phyloP scores from a whole-genome alignment of 1,140 invertebrate species.

The Drosophila biarmipes region DNA sequence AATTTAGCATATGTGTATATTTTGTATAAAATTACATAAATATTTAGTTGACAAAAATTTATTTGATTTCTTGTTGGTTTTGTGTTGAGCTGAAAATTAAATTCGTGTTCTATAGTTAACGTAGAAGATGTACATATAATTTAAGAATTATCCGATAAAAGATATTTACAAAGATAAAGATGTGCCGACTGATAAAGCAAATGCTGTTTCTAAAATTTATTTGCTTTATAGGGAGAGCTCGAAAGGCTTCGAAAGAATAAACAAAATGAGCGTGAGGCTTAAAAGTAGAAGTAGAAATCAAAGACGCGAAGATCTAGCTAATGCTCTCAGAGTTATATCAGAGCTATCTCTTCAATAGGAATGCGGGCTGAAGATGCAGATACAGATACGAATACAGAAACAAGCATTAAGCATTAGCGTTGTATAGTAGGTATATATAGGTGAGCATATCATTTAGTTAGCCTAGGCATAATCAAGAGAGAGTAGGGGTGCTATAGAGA shows the following conservation, averaged over 20 bases:
- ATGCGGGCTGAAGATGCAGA: slow-evolving; percentile 70
- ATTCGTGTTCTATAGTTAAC: slow-evolving; percentile 58
- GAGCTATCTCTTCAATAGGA: slow-evolving; percentile 54
- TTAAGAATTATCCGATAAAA: slow-evolving; percentile 28
- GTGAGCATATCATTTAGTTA: slow-evolving; percentile 58
- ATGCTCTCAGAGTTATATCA: slow-evolving; percentile 33
- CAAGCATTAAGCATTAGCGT: slow-evolving; percentile 40
- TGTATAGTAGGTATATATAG: slow-evolving; percentile 48
- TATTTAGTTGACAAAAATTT: slow-evolving; percentile 62
- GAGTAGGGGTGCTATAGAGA: slow-evolving; percentile 47
- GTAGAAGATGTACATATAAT: slow-evolving; percentile 54
- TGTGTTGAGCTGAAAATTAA: slow-evolving; percentile 67
- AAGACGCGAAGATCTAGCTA: slow-evolving; percentile 31
- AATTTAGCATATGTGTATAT: slow-evolving; percentile 59
- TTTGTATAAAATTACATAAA: slow-evolving; percentile 57
- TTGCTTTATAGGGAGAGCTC: slow-evolving; percentile 58
- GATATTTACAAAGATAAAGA: slow-evolving; percentile 42
- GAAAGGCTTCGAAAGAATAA: slow-evolving; percentile 4
- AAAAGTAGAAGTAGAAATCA: slow-evolving; percentile 48
- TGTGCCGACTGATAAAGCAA: slow-evolving; percentile 68
- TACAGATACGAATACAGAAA: slow-evolving; percentile 51
- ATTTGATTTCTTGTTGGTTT: slow-evolving; percentile 29
- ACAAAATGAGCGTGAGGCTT: slow-evolving; percentile 59
- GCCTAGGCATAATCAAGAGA: slow-evolving; percentile 67
- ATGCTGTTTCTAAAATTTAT: slow-evolving; percentile 79